phyloP scores from a whole-genome alignment of 2,888 invertebrate species.

The Dromius quadrimaculatus region DNA sequence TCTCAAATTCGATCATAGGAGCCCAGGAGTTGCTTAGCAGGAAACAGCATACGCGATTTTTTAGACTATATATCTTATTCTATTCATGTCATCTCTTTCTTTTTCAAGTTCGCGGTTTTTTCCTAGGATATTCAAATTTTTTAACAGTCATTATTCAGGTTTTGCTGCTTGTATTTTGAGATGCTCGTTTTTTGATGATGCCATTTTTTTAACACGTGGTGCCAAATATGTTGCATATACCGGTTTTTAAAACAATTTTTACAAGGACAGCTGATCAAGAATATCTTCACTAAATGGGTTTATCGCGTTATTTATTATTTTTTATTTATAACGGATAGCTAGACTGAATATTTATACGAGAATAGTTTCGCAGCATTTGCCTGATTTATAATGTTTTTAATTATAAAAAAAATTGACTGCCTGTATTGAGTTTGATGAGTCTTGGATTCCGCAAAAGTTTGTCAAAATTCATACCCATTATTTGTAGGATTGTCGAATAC shows the following conservation, averaged over 20 bases:
- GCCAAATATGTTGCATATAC: slow-evolving; percentile 43
- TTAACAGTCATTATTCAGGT: slow-evolving; percentile 38
- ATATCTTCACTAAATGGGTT: no score
- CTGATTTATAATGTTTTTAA: no score
- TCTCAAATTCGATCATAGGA: slow-evolving; percentile 47
- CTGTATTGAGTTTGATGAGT: no score
- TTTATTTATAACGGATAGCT: no score
- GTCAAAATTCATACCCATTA: no score
- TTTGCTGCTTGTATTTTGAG: no score
- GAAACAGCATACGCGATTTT: slow-evolving; percentile 41
- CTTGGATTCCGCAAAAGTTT: no score
- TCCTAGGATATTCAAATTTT: slow-evolving; percentile 42
- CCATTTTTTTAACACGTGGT: slow-evolving; percentile 30
- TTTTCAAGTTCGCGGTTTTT: slow-evolving; percentile 30
- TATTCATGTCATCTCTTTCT: slow-evolving; percentile 10
- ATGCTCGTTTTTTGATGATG: slow-evolving; percentile 34
- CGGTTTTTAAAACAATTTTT: slow-evolving; percentile 17
- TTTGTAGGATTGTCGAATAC: no score
- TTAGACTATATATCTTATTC: slow-evolving; percentile 1
- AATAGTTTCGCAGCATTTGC: no score
- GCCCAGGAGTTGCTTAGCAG: slow-evolving; percentile 20
- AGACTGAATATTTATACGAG: no score
- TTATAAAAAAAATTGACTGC: no score
- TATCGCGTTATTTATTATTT: no score
- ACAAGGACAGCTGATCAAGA: slow-evolving; percentile 18